Conservation (phyloP, 1,140 invertebrate genomes). For the Microvelia longipes region DNA sequence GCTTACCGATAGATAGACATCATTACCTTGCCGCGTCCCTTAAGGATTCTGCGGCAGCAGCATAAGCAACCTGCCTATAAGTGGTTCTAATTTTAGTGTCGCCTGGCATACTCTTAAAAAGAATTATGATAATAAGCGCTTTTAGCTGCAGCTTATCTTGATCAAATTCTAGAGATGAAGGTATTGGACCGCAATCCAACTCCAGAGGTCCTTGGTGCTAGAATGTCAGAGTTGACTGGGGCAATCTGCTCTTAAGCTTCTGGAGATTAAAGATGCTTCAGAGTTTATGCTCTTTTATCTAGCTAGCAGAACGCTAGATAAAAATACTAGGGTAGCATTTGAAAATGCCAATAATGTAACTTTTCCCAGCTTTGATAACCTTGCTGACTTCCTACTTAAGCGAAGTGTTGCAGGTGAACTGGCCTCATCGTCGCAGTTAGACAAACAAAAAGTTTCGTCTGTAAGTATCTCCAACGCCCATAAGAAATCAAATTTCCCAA, state of each 20-base stretch:
- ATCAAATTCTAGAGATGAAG: not conserved
- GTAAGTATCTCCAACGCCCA: not conserved
- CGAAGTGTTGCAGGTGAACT: not conserved
- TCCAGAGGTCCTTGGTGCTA: not conserved
- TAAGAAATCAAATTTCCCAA: no score
- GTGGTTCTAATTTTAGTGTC: not conserved
- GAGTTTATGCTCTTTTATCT: not conserved
- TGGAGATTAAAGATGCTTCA: not conserved
- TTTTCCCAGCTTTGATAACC: not conserved
- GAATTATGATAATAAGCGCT: not conserved
- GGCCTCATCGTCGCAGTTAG: not conserved
- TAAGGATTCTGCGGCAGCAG: not conserved
- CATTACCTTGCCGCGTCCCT: not conserved
- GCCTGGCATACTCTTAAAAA: not conserved
- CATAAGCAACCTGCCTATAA: not conserved
- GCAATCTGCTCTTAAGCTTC: not conserved
- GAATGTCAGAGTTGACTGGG: not conserved
- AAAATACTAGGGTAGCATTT: not conserved
- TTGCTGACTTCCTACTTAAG: not conserved
- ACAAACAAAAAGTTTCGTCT: not conserved
- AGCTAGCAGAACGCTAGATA: not conserved
- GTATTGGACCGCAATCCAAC: not conserved
- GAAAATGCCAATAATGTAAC: not conserved
- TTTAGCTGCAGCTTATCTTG: not conserved
- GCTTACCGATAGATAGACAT: not conserved